A percentile compares a stretch with the other conserved stretches of the same genome.
Evolutionary conservation across 1,140 invertebrate genomes (phyloP).

Genomic region (Drosophila navojoa): DNA sequence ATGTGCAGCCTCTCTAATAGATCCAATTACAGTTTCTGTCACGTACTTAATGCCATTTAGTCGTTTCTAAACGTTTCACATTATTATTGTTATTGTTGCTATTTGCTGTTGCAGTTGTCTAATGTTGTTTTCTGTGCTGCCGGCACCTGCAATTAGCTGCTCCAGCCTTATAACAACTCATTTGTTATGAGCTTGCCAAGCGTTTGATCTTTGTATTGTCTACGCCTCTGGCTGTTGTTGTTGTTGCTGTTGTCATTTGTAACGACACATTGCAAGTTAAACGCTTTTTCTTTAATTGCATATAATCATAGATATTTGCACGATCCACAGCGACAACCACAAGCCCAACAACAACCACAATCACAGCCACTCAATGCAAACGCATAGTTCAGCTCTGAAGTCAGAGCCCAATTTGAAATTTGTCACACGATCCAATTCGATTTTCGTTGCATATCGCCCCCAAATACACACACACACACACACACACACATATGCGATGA

Average conservation of each 20-base stretch:
- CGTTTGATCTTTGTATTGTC: slow-evolving; percentile 39
- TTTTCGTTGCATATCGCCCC: slow-evolving; percentile 43
- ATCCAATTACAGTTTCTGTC: slow-evolving; percentile 76
- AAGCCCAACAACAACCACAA: too few species aligned
- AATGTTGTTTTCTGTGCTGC: slow-evolving; percentile 22
- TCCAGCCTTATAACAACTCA: slow-evolving; percentile 71
- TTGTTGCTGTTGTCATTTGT: slow-evolving; percentile 31
- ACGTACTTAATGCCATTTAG: slow-evolving; percentile 80
- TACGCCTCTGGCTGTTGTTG: slow-evolving; percentile 14
- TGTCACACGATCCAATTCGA: slow-evolving; percentile 74
- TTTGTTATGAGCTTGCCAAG: slow-evolving; percentile 60
- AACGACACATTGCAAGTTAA: slow-evolving; percentile 65
- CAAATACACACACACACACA: slow-evolving; percentile 40
- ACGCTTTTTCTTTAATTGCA: slow-evolving; percentile 75
- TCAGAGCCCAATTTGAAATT: slow-evolving; percentile 40
- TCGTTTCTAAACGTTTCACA: slow-evolving; percentile 63
- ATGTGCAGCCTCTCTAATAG: slow-evolving; percentile 63
- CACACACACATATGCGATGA: slow-evolving; percentile 17
- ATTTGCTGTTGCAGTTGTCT: slow-evolving; percentile 29
- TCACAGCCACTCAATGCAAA: slow-evolving; percentile 12
- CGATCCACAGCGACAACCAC: slow-evolving; percentile 4
- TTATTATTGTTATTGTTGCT: slow-evolving; percentile 30
- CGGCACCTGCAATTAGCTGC: slow-evolving; percentile 72
- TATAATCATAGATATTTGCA: slow-evolving; percentile 66
- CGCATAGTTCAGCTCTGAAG: slow-evolving; percentile 37